phyloP scores from a whole-genome alignment of 2,113 vertebrate genomes.

The Heterochromis multidens region DNA sequence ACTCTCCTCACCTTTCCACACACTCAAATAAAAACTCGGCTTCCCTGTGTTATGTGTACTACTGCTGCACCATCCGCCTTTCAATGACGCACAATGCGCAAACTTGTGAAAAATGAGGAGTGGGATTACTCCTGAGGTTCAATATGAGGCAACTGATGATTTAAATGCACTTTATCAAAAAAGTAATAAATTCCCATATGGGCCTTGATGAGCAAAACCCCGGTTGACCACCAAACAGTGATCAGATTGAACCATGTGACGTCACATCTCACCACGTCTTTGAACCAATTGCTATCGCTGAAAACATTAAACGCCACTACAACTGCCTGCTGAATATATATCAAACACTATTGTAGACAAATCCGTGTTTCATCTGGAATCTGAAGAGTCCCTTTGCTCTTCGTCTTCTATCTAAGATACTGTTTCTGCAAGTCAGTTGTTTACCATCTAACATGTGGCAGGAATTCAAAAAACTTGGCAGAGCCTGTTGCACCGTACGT shows the following conservation, averaged over 20 bases:
- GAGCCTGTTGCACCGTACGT: conserved; percentile 64
- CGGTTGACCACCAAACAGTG: conserved; percentile 69
- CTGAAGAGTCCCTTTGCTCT: neutral
- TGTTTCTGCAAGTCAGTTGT: conserved; percentile 61
- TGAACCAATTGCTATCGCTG: conserved; percentile 83
- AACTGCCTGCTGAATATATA: conserved; percentile 21
- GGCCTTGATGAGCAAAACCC: conserved; percentile 64
- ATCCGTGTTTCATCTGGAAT: conserved; percentile 13
- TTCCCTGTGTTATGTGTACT: neutral
- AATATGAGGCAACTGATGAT: neutral
- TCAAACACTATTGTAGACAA: conserved; percentile 66
- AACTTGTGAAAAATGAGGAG: neutral
- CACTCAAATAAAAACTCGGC: conserved; percentile 36
- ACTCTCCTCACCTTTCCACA: conserved; percentile 45
- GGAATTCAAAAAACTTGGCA: conserved; percentile 72
- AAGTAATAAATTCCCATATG: neutral
- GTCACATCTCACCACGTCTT: conserved; percentile 93
- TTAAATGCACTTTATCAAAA: neutral
- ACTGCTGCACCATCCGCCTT: conserved; percentile 14
- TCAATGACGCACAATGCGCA: conserved; percentile 6
- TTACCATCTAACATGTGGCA: conserved; percentile 70
- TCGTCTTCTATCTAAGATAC: conserved; percentile 24
- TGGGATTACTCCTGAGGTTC: neutral
- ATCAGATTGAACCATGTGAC: conserved; percentile 76
- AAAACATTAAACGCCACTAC: conserved; percentile 25